These are phyloP conservation scores for Vidua chalybeata DNA, from an alignment of 2,113 vertebrate genomes.

Conservation along the genomic window DNA sequence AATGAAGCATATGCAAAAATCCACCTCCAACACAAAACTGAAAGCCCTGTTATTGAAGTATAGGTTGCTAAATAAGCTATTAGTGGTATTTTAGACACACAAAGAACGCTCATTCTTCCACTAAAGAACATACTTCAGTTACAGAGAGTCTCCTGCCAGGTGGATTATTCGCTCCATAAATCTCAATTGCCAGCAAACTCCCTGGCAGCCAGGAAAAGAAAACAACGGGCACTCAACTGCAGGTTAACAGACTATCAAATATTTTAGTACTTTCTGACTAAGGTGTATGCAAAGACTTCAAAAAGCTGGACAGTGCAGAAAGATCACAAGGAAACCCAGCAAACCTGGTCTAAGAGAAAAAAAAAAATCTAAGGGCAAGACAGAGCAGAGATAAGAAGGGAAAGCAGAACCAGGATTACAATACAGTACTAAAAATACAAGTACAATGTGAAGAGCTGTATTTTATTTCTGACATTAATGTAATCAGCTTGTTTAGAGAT, in stretches of 20 bases:
- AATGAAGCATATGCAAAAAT: slow-evolving; percentile 47
- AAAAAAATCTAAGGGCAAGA: neutral
- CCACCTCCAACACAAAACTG: slow-evolving; percentile 34
- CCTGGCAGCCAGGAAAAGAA: slow-evolving; percentile 10
- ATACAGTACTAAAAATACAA: slow-evolving; percentile 22
- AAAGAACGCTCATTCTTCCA: slow-evolving; percentile 9
- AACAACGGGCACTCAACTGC: neutral
- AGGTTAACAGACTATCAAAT: slow-evolving; percentile 17
- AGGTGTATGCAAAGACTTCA: neutral
- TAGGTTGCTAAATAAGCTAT: slow-evolving; percentile 54
- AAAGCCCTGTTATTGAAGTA: slow-evolving; percentile 51
- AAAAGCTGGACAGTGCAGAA: neutral
- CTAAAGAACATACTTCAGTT: neutral
- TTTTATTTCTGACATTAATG: slow-evolving; percentile 26
- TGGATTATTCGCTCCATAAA: slow-evolving; percentile 50
- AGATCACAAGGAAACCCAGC: neutral
- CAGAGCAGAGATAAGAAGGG: neutral
- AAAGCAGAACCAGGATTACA: slow-evolving; percentile 14
- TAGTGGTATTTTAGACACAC: slow-evolving; percentile 35
- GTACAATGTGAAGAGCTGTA: neutral
- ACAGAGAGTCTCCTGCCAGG: slow-evolving; percentile 22
- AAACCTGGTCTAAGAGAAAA: neutral
- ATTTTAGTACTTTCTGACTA: neutral
- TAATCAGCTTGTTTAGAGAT: neutral
- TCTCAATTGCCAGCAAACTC: slow-evolving; percentile 16